Base-by-base conservation (phyloP, 2,797 vertebrate species). In the Anguilla anguilla region DNA sequence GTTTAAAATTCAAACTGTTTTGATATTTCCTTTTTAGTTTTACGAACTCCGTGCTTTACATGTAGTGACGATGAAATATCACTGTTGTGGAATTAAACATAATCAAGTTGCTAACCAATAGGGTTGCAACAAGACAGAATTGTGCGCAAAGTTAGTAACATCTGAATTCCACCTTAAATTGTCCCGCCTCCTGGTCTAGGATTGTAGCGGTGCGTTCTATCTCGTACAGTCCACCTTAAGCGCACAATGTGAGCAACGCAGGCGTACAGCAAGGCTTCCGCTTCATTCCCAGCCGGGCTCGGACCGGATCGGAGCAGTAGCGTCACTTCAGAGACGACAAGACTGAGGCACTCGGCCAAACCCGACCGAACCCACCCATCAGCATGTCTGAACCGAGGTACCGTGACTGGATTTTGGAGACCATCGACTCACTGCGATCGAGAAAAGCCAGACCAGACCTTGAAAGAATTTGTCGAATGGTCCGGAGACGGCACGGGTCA, bases 391-490 rank as follows among this genome's bases (percentile, higher is more conserved):
- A 96, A 90, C 96, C 94, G 91, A 94, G 94, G 93, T 97, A 97
- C 94, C 96, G 96, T 87, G 97, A 97, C 91, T 97, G 97, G 97
- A 98, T 98, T 90, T 92, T 97, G 91, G 97, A 97, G 93, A 97
- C 97, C 83, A 98, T 98, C 95, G 97, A 98, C 95, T 98, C 97
- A 15, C 95, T 98, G 92, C 97, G 97, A 92, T 97, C 96, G 85
- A 96, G 97, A 89, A 98, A 98, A 97, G 97, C 97, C 88, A 96
- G 97, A 91, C 97, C 97, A 92, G 97, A 98, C 94, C 95, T 97
- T 92, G 97, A 98, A 93, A 95, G 97, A 93, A 98, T 98, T 88
- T 98, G 97, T 94, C 96, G 97, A 93, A 97, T 97, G 97, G 97
- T 98, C 94, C 97, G 97, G 92, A 96, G 97, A 92, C 94, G 97